A percentile compares a stretch with the other conserved stretches of the same genome.
Conservation (phyloP, 2,797 vertebrate genomes). For the Epinephelus awoara region DNA sequence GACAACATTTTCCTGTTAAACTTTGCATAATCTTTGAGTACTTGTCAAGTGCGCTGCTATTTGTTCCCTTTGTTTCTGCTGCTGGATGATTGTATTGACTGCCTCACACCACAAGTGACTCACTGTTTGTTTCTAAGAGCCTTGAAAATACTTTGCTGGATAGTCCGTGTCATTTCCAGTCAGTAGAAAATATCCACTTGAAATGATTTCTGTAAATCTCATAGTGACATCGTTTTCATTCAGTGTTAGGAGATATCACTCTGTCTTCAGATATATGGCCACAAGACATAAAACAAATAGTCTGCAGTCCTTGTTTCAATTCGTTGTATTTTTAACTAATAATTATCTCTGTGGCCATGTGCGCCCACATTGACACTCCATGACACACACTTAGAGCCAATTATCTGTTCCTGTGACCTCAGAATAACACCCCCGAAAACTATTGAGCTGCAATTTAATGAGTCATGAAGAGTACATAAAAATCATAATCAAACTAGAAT, state of each 20-base stretch:
- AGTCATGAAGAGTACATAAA: background rate
- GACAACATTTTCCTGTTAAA: no score
- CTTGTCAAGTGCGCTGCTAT: no score
- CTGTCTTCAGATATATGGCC: background rate
- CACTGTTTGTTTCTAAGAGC: no score
- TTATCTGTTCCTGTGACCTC: slow-evolving; percentile 28
- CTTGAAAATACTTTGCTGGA: no score
- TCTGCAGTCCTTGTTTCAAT: background rate
- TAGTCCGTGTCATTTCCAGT: no score
- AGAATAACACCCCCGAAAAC: background rate
- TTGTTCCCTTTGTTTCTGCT: no score
- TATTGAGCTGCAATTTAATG: slow-evolving; percentile 6
- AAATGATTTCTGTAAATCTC: no score
- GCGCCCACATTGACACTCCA: background rate
- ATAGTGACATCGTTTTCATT: no score
- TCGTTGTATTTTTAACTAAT: background rate
- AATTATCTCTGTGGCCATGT: background rate
- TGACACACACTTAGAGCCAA: background rate
- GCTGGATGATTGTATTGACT: no score
- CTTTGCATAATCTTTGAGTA: no score
- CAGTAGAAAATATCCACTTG: no score
- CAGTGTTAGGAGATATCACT: background rate
- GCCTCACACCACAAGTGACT: no score
- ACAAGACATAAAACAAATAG: background rate
- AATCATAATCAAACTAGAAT: background rate